Conservation (phyloP, 2,113 vertebrate genomes). For the Bufo bufo region DNA sequence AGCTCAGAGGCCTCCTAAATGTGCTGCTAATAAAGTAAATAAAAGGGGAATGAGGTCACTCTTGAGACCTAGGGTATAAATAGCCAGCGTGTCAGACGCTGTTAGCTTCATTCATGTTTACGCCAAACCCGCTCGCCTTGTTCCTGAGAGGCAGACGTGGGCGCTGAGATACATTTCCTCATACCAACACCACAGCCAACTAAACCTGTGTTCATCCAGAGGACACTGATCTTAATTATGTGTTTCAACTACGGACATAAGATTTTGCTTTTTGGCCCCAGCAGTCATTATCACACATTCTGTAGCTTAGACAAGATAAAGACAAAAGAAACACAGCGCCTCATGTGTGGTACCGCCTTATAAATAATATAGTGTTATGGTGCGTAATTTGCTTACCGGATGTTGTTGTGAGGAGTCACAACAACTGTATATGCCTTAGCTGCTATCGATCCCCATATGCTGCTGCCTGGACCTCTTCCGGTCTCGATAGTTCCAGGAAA, state of each 20-base stretch:
- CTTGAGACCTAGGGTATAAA: constrained; percentile 14
- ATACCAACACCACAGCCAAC: constrained; percentile 6
- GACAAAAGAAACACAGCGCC: no score
- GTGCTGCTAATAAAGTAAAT: constrained; percentile 3
- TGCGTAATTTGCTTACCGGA: no score
- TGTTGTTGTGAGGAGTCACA: no score
- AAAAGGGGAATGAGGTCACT: constrained; percentile 21
- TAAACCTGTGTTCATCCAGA: not conserved
- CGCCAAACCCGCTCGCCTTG: constrained; percentile 18
- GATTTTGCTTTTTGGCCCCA: constrained; percentile 7
- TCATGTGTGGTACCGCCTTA: no score
- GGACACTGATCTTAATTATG: not conserved
- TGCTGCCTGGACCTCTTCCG: no score
- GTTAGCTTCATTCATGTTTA: constrained; percentile 45
- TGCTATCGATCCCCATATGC: no score
- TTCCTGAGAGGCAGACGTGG: constrained; percentile 23
- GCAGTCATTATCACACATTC: constrained; percentile 29
- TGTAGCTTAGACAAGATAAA: not conserved
- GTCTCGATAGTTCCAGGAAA: no score
- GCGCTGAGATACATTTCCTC: not conserved
- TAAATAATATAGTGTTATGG: no score
- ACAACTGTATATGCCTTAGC: no score
- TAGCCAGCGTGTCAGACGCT: not conserved
- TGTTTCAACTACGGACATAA: not conserved
- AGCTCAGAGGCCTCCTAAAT: not conserved